A percentile compares a stretch with the other conserved stretches of the same genome.
These are phyloP conservation scores for Disparrhopalites patrizii DNA, from an alignment of 2,888 invertebrate genomes.

Conservation along the genomic window DNA sequence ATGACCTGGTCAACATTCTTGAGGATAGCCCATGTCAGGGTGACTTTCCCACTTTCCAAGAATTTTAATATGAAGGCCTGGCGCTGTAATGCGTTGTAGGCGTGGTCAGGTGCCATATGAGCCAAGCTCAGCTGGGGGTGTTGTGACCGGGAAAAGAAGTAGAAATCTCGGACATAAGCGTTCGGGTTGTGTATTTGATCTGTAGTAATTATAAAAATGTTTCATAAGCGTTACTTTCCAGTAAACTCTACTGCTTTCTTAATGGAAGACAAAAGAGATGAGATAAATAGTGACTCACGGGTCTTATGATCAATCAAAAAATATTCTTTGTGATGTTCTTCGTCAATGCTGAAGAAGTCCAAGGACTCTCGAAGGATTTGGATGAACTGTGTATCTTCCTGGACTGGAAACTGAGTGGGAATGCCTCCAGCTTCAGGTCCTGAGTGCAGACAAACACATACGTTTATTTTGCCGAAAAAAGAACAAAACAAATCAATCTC, in stretches of 20 bases:
- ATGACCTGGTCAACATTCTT: slow-evolving; percentile 90
- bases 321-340: slow-evolving; percentile 79
- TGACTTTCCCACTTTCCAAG: slow-evolving; percentile 93
- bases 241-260: too few relatives aligned
- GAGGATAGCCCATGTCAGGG: slow-evolving; percentile 84
- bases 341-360: slow-evolving; percentile 95
- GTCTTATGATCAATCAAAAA: slow-evolving; percentile 98
- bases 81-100: slow-evolving; percentile 80
- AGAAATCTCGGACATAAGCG: slow-evolving; percentile 91
- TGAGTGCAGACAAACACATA: slow-evolving; percentile 48
- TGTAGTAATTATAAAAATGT: too few relatives aligned
- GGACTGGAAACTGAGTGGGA: slow-evolving; percentile 97
- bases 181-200: slow-evolving; percentile 95
- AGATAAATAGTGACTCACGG: slow-evolving; percentile 61
- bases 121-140: slow-evolving; percentile 94
- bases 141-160: slow-evolving; percentile 93
- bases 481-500: not conserved
- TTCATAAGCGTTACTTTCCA: too few relatives aligned
- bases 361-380: slow-evolving; percentile 92
- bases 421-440: slow-evolving; percentile 88
- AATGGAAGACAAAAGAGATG: not conserved
- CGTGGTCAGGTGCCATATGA: slow-evolving; percentile 87
- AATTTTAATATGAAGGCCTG: slow-evolving; percentile 91
- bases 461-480: too few relatives aligned
- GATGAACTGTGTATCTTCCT: slow-evolving; percentile 94